Base-by-base conservation (phyloP, 37 sponge, comb jelly and placozoan genomes). In the Chondrilla cf. caribensis region DNA sequence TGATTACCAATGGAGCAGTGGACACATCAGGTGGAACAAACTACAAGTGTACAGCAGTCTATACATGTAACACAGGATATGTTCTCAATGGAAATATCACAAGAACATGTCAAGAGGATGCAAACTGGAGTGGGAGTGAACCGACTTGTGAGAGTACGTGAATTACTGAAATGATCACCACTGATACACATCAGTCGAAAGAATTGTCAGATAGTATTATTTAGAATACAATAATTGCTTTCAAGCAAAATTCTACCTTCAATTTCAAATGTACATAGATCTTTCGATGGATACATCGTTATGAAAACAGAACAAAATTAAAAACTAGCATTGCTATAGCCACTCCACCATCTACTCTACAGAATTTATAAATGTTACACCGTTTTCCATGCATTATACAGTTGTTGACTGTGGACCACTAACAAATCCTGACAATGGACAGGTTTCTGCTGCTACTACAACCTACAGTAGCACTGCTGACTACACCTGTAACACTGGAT, bases 21-120 rank as follows among this genome's bases (percentile, higher is more conserved):
- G 68, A 67, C 68, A 67, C 32, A 6, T 67, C 68, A 6, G 35
- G 68, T 67, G 68, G 68, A 4, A 67, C 31, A 33, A 67, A 17
- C 68, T 67, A 67, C 68, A 28, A 67, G 68, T 33, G 35, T 33
- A 67, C 35, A 31, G 68, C 68, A 8, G 68, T 67, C 35, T 67
- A 67, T 4, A 67, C 68, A 18, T 67, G 68, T 33, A 29, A 7
- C 31, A 8, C 35, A 67, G 68, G 68, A 4, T 67, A 67, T 33
- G 32, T 26, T 4, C 68, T 67, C 35, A 67, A 29, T 67, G 68
- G 68, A 26, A 33, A 31, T 26, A 28, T 17, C 35, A 67, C 68
- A 29, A 67, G 68, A 33, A 67, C 68, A 6, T 67, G 68, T 67
- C 68, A 29, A 67, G 68, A 17, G 35, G 33, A 67, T 33, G 32